These are phyloP conservation scores for Leistus spinibarbis DNA, from an alignment of 2,888 invertebrate species.

Conservation along the genomic window DNA sequence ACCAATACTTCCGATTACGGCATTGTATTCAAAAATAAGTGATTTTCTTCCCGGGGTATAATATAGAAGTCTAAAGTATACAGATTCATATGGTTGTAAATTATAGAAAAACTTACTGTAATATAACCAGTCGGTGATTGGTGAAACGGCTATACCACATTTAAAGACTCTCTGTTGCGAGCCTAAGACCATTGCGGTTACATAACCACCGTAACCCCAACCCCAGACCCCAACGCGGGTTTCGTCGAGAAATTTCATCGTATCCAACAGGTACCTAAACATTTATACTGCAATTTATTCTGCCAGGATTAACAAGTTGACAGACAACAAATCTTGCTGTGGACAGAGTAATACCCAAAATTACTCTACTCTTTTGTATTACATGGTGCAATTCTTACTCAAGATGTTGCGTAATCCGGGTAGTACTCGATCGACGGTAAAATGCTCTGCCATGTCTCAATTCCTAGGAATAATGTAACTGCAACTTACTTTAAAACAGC, in stretches of 20 bases:
- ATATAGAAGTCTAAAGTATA: no score
- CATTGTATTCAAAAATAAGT: neutral
- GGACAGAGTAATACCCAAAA: no score
- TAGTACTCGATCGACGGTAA: no score
- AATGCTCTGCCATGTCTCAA: no score
- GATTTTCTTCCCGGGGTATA: neutral
- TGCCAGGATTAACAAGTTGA: no score
- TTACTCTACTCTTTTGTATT: no score
- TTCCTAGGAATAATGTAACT: slow-evolving; percentile 2
- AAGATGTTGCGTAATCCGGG: no score
- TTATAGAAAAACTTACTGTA: slow-evolving; percentile 77
- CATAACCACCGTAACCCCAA: slow-evolving; percentile 96
- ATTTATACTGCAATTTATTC: no score
- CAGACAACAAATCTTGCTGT: no score
- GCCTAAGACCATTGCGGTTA: slow-evolving; percentile 89
- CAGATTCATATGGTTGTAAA: no score
- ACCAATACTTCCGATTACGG: no score
- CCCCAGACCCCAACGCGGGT: slow-evolving; percentile 93
- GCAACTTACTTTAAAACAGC: slow-evolving; percentile 76
- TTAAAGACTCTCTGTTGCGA: slow-evolving; percentile 83
- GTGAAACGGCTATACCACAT: slow-evolving; percentile 93
- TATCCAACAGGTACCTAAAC: slow-evolving; percentile 76
- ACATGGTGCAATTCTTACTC: no score
- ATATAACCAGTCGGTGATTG: slow-evolving; percentile 94
- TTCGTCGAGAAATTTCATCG: slow-evolving; percentile 82